These are phyloP conservation scores for Rousettus leschenaultii DNA, from an alignment of 2,113 vertebrate species.

Conservation along the genomic window DNA sequence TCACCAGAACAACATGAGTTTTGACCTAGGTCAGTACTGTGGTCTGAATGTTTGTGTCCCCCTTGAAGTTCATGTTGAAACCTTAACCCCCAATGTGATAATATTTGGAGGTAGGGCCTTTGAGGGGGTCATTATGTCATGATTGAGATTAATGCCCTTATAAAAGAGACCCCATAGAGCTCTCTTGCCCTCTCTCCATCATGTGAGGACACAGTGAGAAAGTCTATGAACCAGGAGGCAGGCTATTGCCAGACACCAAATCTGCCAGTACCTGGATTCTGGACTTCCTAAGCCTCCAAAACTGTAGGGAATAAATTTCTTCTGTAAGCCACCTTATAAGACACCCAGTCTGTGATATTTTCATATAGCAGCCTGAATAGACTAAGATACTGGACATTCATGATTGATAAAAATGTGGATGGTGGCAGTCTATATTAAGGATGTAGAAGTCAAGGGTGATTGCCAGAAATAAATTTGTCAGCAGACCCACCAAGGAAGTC, in stretches of 20 bases:
- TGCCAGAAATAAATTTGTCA: background rate
- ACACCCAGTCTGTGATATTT: background rate
- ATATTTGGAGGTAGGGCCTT: background rate
- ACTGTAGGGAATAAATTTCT: background rate
- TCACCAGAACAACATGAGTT: background rate
- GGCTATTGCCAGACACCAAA: background rate
- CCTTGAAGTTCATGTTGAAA: background rate
- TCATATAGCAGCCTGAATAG: background rate
- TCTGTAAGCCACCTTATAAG: background rate
- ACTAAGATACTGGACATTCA: fast-evolving
- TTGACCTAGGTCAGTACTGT: background rate
- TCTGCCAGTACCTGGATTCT: background rate
- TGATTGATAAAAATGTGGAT: background rate
- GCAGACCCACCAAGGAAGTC: background rate
- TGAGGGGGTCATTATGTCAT: background rate
- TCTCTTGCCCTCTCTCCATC: background rate
- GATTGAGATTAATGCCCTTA: background rate
- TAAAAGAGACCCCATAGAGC: background rate
- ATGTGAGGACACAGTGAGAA: fast-evolving
- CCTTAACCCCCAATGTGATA: background rate
- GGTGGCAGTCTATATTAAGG: background rate
- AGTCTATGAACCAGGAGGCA: background rate
- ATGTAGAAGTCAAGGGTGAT: background rate
- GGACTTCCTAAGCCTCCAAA: background rate
- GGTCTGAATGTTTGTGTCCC: background rate